Base-by-base conservation (phyloP, 1,140 invertebrate genomes). In the Tetraneura akinire region DNA sequence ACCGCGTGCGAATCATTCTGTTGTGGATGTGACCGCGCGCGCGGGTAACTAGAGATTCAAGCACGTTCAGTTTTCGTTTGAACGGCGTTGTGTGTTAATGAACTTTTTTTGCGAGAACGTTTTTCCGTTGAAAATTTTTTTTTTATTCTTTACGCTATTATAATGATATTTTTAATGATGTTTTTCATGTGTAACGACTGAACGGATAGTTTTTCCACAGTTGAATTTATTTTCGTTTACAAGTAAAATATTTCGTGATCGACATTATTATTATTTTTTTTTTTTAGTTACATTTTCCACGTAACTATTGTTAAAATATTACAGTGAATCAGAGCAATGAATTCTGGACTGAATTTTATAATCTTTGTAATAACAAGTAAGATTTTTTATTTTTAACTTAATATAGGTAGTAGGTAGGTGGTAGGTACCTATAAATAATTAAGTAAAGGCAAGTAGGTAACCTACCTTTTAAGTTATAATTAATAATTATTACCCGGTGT, bases 1-100 rank as follows among this genome's bases (percentile, higher is more conserved):
- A 45, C 64, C 32, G 66, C 66, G 42, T 26, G 66, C 66, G 66
- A 9, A 5, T 11, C 23, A 47, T 18, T 9, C 21, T 11, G 37
- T 4, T 4, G 66, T n/a, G 32, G 1, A 6, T 6, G 62, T 42
- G 37, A 66, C 2, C 18, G 64, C 64, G 64, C 64, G 64, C 66
- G 66, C 66, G 66, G 66, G 66, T 14, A 16, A 68, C 66, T 13
- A 68, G 66, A 68, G 66, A 68, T 68, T 68, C 13, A 6, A 68
- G 13, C 66, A 47, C 42, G 66, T 47, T 68, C 42, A 68, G 66
- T 68, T 68, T 45, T 68, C 66, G 66, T 47, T 21, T 23, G 66
- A 47, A 68, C 66, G 37, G 37, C 37, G 66, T 8, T 37, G 66
- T 37, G 37, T 47, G 42, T 2, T 16, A 45, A 37, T 68, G 16